phyloP scores from a whole-genome alignment of 2,888 invertebrate genomes.

The Cephus rjabovi region DNA sequence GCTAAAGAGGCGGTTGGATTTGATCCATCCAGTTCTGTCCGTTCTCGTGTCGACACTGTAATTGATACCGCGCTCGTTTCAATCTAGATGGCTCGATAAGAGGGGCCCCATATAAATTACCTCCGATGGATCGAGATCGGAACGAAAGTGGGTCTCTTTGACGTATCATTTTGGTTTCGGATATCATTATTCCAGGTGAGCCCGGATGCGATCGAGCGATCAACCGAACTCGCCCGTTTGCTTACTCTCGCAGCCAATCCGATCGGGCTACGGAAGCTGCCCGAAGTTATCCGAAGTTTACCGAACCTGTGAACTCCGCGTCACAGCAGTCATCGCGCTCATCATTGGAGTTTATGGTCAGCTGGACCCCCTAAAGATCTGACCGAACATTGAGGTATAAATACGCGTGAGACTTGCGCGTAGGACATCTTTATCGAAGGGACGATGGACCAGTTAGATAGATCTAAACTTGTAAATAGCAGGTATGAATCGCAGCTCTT shows the following conservation, averaged over 20 bases:
- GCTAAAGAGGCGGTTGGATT: no score
- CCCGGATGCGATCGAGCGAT: background rate
- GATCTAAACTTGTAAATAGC: conserved; percentile 22
- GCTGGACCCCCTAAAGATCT: no score
- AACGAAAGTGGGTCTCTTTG: conserved; percentile 18
- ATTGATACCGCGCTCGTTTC: conserved; percentile 23
- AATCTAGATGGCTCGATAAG: conserved; percentile 23
- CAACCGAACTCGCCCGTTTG: no score
- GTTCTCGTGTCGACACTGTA: conserved; percentile 20
- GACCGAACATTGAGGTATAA: background rate
- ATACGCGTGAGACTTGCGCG: conserved; percentile 2
- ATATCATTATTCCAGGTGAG: conserved; percentile 12
- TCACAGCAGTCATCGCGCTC: no score
- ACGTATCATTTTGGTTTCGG: conserved; percentile 22
- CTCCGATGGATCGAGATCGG: conserved; percentile 20
- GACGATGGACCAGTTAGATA: conserved; percentile 22
- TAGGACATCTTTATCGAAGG: conserved; percentile 45
- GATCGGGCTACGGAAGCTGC: no score
- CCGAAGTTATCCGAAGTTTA: no score
- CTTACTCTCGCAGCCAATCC: no score
- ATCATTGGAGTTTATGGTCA: no score
- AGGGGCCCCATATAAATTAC: conserved; percentile 18
- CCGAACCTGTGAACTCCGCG: no score
- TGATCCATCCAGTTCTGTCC: no score
- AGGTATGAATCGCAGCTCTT: conserved; percentile 14